phyloP scores from a whole-genome alignment of 1,140 invertebrate genomes.

The Rhagoletis pomonella region DNA sequence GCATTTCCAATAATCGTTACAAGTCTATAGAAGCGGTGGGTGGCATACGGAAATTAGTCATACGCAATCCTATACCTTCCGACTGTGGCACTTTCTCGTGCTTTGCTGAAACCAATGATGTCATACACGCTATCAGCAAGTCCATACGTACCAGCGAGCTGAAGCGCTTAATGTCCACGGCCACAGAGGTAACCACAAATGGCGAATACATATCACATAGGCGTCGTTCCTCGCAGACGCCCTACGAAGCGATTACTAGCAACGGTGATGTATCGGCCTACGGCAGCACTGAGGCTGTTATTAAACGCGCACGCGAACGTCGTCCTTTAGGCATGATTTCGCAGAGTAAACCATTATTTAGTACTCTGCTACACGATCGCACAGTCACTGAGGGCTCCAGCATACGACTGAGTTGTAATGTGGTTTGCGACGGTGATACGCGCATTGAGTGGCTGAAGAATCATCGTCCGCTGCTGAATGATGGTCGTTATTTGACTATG shows the following conservation, averaged over 20 bases:
- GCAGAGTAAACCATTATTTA: constrained; percentile 84
- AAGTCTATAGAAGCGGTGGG: constrained; percentile 77
- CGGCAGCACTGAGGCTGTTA: background rate
- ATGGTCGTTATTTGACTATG: constrained; percentile 77
- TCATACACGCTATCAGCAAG: constrained; percentile 68
- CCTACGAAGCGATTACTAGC: background rate
- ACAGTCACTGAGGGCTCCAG: constrained; percentile 83
- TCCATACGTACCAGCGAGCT: constrained; percentile 64
- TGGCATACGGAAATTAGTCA: constrained; percentile 79
- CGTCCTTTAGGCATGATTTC: constrained; percentile 57
- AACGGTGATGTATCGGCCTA: background rate
- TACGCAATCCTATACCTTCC: constrained; percentile 76
- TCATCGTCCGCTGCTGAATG: constrained; percentile 76
- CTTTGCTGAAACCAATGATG: constrained; percentile 76
- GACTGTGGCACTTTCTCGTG: constrained; percentile 82
- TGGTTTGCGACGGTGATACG: constrained; percentile 86
- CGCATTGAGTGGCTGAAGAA: constrained; percentile 90
- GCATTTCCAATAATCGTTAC: constrained; percentile 77
- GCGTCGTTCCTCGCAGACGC: constrained; percentile 13
- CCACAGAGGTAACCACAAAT: background rate
- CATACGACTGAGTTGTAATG: constrained; percentile 88
- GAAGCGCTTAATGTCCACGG: constrained; percentile 63
- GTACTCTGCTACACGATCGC: constrained; percentile 85
- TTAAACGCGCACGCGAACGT: constrained; percentile 62
- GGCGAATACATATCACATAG: background rate